These are phyloP conservation scores for Formica selysi DNA, from an alignment of 1,140 invertebrate species.

Conservation along the genomic window DNA sequence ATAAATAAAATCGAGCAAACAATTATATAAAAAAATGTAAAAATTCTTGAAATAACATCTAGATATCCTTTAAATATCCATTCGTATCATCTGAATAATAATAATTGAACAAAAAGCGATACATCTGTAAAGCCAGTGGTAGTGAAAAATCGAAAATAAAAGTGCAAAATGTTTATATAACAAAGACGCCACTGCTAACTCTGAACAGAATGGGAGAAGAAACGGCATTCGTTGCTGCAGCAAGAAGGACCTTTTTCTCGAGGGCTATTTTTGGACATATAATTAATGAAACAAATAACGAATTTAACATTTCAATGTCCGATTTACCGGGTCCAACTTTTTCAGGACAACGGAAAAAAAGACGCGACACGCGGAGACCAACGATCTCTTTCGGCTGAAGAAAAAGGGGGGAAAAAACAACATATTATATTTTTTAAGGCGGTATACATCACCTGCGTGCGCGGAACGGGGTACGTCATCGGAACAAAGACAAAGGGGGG, in stretches of 20 bases:
- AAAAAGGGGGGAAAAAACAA: not conserved
- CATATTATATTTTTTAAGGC: not conserved
- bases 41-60: too few species aligned
- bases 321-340: not conserved
- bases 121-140: not conserved
- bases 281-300: conserved; percentile 45
- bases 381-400: not conserved
- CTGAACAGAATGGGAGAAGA: not conserved
- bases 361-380: not conserved
- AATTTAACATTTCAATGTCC: not conserved
- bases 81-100: not conserved
- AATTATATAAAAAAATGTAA: not conserved
- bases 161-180: not conserved
- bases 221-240: not conserved
- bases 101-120: not conserved
- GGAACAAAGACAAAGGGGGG: conserved; percentile 54
- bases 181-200: not conserved
- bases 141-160: not conserved
- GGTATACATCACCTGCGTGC: not conserved
- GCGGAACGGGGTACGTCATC: conserved; percentile 22
- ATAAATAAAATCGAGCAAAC: too few species aligned
- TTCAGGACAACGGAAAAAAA: not conserved
- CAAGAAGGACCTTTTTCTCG: not conserved
- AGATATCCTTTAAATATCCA: not conserved
- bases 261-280: conserved; percentile 23